Evolutionary conservation across 2,888 invertebrate genomes (phyloP).

Genomic region (Lathronympha strigana): DNA sequence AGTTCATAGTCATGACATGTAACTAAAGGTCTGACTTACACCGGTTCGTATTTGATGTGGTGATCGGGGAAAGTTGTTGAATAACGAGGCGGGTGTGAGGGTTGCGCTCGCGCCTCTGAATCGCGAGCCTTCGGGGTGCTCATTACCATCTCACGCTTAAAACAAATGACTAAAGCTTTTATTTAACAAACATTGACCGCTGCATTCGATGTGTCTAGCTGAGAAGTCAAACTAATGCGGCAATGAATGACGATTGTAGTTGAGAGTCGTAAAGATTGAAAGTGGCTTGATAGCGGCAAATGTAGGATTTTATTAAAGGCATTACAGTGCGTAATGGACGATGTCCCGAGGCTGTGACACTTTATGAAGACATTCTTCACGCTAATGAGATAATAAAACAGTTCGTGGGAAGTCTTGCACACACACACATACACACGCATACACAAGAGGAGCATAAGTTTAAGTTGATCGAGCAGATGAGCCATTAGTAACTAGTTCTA

Average conservation of each 20-base stretch:
- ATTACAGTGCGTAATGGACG: slow-evolving; percentile 74
- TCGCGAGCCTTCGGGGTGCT: slow-evolving; percentile 18
- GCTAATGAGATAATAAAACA: slow-evolving; percentile 64
- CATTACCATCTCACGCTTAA: neutral
- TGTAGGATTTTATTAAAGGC: slow-evolving; percentile 71
- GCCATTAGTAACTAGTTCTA: slow-evolving; percentile 29
- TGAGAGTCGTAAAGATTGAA: slow-evolving; percentile 3
- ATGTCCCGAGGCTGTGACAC: slow-evolving; percentile 75
- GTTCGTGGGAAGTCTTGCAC: slow-evolving; percentile 41
- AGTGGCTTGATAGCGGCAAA: slow-evolving; percentile 51
- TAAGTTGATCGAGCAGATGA: slow-evolving; percentile 28
- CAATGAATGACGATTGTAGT: slow-evolving; percentile 49
- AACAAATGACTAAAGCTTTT: neutral
- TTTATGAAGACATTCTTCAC: slow-evolving; percentile 78
- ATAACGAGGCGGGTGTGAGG: slow-evolving; percentile 10
- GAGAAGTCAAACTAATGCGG: slow-evolving; percentile 40
- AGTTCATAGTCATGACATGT: neutral
- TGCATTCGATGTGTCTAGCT: neutral
- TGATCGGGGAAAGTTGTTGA: neutral
- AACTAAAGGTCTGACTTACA: neutral
- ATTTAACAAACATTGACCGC: slow-evolving; percentile 49
- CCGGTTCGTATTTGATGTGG: neutral
- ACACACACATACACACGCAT: neutral
- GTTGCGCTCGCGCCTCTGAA: slow-evolving; percentile 31
- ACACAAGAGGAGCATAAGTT: slow-evolving; percentile 18